A percentile compares a stretch with the other conserved stretches of the same genome.
phyloP scores from a whole-genome alignment of 1,140 invertebrate species.

The Eufriesea mexicana region DNA sequence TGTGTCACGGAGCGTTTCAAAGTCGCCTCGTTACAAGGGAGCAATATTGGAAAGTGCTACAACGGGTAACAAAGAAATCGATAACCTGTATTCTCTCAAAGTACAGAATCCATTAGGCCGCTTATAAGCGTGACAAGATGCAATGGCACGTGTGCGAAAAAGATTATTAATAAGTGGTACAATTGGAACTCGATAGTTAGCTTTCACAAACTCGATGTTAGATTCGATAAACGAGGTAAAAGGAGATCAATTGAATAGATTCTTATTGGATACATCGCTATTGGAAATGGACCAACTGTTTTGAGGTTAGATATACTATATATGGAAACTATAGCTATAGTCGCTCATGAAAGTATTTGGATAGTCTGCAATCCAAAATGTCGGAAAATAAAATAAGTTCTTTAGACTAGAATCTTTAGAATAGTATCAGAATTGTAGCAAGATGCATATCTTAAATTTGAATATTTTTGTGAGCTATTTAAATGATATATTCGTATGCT shows the following conservation, averaged over 20 bases:
- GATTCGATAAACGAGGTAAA: too few relatives aligned
- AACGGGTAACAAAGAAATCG: slow-evolving; percentile 37
- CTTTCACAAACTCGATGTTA: not conserved
- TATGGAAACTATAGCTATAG: not conserved
- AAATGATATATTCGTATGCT: too few relatives aligned
- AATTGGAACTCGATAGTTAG: not conserved
- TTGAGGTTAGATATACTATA: not conserved
- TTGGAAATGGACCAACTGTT: not conserved
- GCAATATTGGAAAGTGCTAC: slow-evolving; percentile 38
- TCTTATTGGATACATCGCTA: not conserved
- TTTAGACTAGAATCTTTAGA: not conserved
- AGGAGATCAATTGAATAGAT: not conserved
- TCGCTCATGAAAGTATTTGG: not conserved
- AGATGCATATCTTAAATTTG: not conserved
- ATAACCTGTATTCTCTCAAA: slow-evolving; percentile 44
- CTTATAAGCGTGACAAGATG: slow-evolving; percentile 18
- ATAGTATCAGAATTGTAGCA: too few relatives aligned
- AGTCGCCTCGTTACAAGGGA: slow-evolving; percentile 31
- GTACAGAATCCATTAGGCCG: slow-evolving; percentile 30
- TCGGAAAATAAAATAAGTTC: not conserved
- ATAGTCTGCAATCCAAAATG: not conserved
- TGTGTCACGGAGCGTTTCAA: slow-evolving; percentile 37
- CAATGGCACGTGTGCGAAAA: not conserved
- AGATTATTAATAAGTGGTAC: slow-evolving; percentile 9
- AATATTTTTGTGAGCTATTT: too few relatives aligned